A percentile compares a stretch with the other conserved stretches of the same genome.
Conservation (phyloP, 2,888 invertebrate genomes). For the Drosophila pegasa region DNA sequence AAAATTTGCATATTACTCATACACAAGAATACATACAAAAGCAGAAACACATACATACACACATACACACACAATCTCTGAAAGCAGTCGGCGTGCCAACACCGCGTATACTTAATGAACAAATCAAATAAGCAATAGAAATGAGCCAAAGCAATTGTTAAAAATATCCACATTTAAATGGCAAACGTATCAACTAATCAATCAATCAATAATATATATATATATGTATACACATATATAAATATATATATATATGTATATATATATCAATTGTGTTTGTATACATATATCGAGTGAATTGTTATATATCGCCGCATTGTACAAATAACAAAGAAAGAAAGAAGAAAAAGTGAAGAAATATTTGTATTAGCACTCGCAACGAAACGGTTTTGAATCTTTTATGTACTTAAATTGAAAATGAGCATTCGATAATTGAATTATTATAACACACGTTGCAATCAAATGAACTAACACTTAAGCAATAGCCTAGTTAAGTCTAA, state of each 20-base stretch:
- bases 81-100: conserved; percentile 35
- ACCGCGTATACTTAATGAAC: conserved; percentile 53
- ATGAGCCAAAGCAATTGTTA: conserved; percentile 61
- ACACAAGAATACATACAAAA: conserved; percentile 12
- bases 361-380: conserved; percentile 35
- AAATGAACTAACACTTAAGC: conserved; percentile 53
- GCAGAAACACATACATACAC: conserved; percentile 3
- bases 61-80: conserved; percentile 5
- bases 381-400: conserved; percentile 35
- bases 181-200: conserved; percentile 56
- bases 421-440: conserved; percentile 17
- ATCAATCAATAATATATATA: conserved; percentile 49
- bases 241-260: conserved; percentile 14
- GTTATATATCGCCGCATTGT: conserved; percentile 58
- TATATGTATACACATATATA: conserved; percentile 12
- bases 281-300: conserved; percentile 35
- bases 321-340: conserved; percentile 47
- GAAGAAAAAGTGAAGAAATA: conserved; percentile 20
- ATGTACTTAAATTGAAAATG: conserved; percentile 50
- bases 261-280: conserved; percentile 10
- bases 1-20: conserved; percentile 55
- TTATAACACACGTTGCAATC: conserved; percentile 46
- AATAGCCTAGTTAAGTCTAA: conserved; percentile 48
- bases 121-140: conserved; percentile 46
- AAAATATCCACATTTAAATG: conserved; percentile 58